Evolutionary conservation across 92 coral and sea anemone species (phyloP).

Genomic region (Nematostella vectensis): DNA sequence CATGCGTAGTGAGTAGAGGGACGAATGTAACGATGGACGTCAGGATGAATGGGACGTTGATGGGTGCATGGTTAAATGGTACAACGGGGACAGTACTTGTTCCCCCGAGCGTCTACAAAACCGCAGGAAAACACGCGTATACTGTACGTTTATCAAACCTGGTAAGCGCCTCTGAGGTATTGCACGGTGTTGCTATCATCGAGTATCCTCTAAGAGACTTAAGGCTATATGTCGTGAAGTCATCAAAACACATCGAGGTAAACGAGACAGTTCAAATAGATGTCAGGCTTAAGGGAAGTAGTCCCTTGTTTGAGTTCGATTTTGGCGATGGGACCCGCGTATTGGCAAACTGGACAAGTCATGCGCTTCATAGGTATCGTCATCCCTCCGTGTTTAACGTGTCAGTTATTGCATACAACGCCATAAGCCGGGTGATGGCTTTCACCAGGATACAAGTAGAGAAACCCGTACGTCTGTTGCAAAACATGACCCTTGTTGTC

Average conservation of each 20-base stretch:
- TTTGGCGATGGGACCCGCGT: constrained; percentile 17
- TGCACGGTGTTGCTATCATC: constrained; percentile 18
- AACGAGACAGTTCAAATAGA: constrained; percentile 12
- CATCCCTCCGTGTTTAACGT: constrained; percentile 23
- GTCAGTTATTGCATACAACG: constrained; percentile 33
- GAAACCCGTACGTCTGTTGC: constrained; percentile 15
- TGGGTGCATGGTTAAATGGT: constrained; percentile 11
- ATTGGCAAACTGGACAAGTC: not conserved
- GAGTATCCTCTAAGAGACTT: constrained; percentile 32
- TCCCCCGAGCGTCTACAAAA: constrained; percentile 10
- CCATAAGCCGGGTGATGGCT: constrained; percentile 19
- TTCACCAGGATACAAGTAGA: constrained; percentile 6
- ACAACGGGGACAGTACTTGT: constrained; percentile 2
- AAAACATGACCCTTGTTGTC: constrained; percentile 7
- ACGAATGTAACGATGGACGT: constrained; percentile 33
- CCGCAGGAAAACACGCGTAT: constrained; percentile 16
- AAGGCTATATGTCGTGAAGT: constrained; percentile 2
- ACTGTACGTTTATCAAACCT: constrained; percentile 22
- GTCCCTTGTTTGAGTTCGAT: constrained; percentile 21
- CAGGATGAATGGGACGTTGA: constrained; percentile 9
- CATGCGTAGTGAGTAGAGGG: constrained; percentile 19
- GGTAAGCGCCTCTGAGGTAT: constrained; percentile 11
- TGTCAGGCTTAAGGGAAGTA: constrained; percentile 12
- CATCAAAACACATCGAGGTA: constrained; percentile 14
- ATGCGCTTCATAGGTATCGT: constrained; percentile 22